Percentiles rank a stretch among this genome's conserved stretches.
phyloP scores from a whole-genome alignment of 2,888 invertebrate species.

The Gonocerus acuteangulatus region DNA sequence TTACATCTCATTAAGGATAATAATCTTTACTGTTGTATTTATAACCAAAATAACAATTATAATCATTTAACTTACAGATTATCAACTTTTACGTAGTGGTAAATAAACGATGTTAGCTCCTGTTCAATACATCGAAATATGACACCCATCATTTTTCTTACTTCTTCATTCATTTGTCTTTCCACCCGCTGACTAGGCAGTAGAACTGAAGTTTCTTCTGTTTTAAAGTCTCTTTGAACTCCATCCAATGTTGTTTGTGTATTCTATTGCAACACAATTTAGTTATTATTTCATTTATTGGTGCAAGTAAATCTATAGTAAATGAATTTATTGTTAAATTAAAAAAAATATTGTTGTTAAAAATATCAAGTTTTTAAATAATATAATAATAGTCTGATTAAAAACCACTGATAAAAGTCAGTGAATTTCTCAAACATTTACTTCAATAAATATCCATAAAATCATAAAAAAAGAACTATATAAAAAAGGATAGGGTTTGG shows the following conservation, averaged over 20 bases:
- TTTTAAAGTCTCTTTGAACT: conserved; percentile 42
- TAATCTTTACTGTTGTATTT: too few relatives aligned
- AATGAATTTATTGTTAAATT: neutral
- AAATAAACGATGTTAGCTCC: conserved; percentile 77
- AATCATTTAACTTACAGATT: conserved; percentile 82
- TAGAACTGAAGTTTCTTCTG: conserved; percentile 40
- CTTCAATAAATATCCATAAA: too few relatives aligned
- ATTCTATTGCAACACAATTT: conserved; percentile 43
- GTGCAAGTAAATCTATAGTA: neutral
- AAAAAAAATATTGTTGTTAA: too few relatives aligned
- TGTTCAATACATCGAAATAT: conserved; percentile 82
- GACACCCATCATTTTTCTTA: conserved; percentile 77
- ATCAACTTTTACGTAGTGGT: conserved; percentile 78
- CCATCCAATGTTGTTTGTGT: conserved; percentile 53
- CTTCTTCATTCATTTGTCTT: conserved; percentile 67
- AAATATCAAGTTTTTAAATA: too few relatives aligned
- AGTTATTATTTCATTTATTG: neutral
- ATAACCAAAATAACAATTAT: too few relatives aligned
- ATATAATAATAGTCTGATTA: too few relatives aligned
- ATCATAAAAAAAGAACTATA: too few relatives aligned
- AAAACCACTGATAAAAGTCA: too few relatives aligned
- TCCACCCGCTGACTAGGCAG: conserved; percentile 51
- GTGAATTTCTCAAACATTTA: too few relatives aligned
- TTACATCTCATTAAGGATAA: too few relatives aligned
- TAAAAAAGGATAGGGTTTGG: too few relatives aligned